phyloP scores from a whole-genome alignment of 2,113 vertebrate genomes.

The Pipa parva region DNA sequence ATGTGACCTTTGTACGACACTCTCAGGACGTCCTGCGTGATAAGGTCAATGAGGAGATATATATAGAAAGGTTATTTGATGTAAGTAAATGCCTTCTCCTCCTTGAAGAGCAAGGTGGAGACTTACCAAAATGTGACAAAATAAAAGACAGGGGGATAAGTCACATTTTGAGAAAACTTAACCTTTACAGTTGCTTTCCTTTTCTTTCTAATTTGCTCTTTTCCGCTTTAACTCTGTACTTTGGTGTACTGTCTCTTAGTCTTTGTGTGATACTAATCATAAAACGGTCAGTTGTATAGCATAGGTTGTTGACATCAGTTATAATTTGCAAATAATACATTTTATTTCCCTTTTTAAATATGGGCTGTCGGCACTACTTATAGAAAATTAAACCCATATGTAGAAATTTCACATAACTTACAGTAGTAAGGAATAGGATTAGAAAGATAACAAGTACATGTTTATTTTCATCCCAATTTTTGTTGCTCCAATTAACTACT shows the following conservation, averaged over 20 bases:
- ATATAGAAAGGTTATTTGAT: constrained; percentile 99
- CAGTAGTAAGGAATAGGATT: too few relatives aligned
- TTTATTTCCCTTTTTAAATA: too few relatives aligned
- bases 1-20: constrained; percentile 96
- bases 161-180: constrained; percentile 92
- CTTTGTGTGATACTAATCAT: constrained; percentile 52
- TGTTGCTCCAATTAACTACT: too few relatives aligned
- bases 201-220: constrained; percentile 62
- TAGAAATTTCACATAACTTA: too few relatives aligned
- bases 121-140: constrained; percentile 97
- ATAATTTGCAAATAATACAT: too few relatives aligned
- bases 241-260: constrained; percentile 70
- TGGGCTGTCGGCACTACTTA: too few relatives aligned
- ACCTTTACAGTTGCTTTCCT: constrained; percentile 57
- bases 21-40: constrained; percentile 98
- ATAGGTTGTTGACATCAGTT: too few relatives aligned
- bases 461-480: too few relatives aligned
- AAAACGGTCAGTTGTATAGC: constrained; percentile 2
- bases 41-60: constrained; percentile 99
- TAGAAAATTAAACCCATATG: too few relatives aligned
- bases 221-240: constrained; percentile 66
- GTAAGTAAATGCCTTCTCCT: constrained; percentile 99
- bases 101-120: constrained; percentile 83
- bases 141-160: constrained; percentile 98
- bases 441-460: too few relatives aligned